phyloP scores from a whole-genome alignment of 2,113 vertebrate genomes.

The Corvus hawaiiensis region DNA sequence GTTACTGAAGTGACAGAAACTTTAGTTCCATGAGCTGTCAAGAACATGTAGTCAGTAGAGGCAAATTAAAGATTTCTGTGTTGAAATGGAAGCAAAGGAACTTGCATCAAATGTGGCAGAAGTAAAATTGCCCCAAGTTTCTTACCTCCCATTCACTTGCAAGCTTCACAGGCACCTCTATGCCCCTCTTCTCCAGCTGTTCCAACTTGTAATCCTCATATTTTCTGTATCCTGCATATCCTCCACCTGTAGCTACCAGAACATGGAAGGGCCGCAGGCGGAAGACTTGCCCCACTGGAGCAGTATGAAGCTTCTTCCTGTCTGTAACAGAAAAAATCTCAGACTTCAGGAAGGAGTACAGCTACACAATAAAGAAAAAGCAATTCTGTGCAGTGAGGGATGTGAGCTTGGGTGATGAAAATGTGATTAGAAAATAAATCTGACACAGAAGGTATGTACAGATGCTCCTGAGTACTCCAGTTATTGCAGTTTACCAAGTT shows the following conservation, averaged over 20 bases:
- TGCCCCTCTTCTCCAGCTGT: constrained; percentile 72
- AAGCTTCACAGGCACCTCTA: constrained; percentile 75
- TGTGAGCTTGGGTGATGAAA: neutral
- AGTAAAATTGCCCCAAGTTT: neutral
- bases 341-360: neutral
- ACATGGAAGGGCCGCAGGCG: constrained; percentile 77
- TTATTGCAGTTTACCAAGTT: neutral
- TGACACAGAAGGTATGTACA: neutral
- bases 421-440: neutral
- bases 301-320: constrained; percentile 71
- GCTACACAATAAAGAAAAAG: neutral
- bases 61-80: neutral
- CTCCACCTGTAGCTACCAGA: constrained; percentile 75
- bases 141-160: constrained; percentile 83
- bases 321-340: constrained; percentile 44
- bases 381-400: neutral
- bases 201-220: constrained; percentile 76
- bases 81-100: neutral
- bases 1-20: neutral
- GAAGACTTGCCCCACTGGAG: constrained; percentile 52
- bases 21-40: neutral
- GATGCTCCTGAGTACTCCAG: neutral
- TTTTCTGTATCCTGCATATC: constrained; percentile 81
- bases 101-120: neutral
- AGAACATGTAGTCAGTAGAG: neutral